Base-by-base conservation (phyloP, 2,797 vertebrate genomes). In the Cichlasoma orientale region DNA sequence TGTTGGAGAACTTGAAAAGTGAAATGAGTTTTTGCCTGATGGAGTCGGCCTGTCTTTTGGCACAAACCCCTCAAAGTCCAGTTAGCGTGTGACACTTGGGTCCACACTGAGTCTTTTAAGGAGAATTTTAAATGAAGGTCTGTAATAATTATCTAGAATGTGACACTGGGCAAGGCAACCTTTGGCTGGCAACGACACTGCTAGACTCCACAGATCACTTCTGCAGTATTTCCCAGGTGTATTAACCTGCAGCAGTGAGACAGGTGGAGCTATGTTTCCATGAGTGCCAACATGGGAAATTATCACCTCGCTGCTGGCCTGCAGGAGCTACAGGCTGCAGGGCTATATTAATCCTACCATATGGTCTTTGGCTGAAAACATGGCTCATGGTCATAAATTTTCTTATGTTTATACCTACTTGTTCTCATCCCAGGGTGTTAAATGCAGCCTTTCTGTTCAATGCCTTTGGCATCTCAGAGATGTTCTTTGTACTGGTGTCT, bases 111-210 rank as follows among this genome's bases (percentile, higher is more conserved):
- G 14, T 61, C 50, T 61, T 69, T 80, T 75, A 69, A 69, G 31
- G 69, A 25, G 54, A 47, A 57, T 81, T 74, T 53, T 23, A 54
- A 79, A 79, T 57, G 53, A 75, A 75, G 66, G 56, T 72, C 71
- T 78, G 75, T 56, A 72, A 77, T 91, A 91, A 93, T 93, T 90
- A 90, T 81, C 72, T 58, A 21, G 69, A 85, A 80, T 86, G 68
- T 82, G 83, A 86, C 72, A 71, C 53, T 54, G 56, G 58, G 61
- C 70, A 61, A 74, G 57, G 68, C 68, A 59, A 74, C 36, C 68
- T 72, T 68, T 53, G 73, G 31, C 59, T 41, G 61, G 77, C 50
- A n/a, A 16, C 58, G 21, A 68, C 59, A 14, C 72, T 56, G n/a
- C 79, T 54, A 56, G 55, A 82, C 56, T 80, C 73, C 80, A 25